Evolutionary conservation across 2,113 vertebrate genomes (phyloP).

Genomic region (Oceanites oceanicus): DNA sequence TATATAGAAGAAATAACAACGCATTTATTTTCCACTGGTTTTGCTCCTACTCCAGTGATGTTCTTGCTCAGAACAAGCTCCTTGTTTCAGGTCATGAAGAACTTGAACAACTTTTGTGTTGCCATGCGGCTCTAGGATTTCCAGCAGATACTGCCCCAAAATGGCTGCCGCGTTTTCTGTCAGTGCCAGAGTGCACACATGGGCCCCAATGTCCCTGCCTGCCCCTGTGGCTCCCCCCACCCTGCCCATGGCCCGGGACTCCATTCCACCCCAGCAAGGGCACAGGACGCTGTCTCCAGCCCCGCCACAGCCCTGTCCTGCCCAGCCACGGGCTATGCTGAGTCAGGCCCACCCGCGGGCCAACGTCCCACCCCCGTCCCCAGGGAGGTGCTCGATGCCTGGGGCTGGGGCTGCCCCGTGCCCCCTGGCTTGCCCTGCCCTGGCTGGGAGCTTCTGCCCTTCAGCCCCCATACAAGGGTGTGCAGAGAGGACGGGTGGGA

Average conservation of each 20-base stretch:
- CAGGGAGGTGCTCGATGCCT: rapidly evolving
- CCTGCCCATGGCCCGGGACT: rapidly evolving
- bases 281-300: rapidly evolving
- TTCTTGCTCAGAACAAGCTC: background rate
- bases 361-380: rapidly evolving
- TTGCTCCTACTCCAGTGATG: background rate
- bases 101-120: background rate
- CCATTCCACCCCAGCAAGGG: rapidly evolving
- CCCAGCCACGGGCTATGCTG: background rate
- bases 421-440: rapidly evolving
- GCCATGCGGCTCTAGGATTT: background rate
- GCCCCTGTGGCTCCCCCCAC: rapidly evolving
- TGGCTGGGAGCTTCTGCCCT: background rate
- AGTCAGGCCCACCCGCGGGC: background rate
- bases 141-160: background rate
- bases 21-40: background rate
- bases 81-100: background rate
- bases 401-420: background rate
- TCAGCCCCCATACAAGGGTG: rapidly evolving
- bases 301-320: background rate
- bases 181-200: rapidly evolving
- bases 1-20: background rate
- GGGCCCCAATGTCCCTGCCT: rapidly evolving
- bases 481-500: background rate
- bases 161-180: rapidly evolving